These are phyloP conservation scores for Pomacea canaliculata DNA, from an alignment of 2,888 invertebrate species.

Conservation along the genomic window DNA sequence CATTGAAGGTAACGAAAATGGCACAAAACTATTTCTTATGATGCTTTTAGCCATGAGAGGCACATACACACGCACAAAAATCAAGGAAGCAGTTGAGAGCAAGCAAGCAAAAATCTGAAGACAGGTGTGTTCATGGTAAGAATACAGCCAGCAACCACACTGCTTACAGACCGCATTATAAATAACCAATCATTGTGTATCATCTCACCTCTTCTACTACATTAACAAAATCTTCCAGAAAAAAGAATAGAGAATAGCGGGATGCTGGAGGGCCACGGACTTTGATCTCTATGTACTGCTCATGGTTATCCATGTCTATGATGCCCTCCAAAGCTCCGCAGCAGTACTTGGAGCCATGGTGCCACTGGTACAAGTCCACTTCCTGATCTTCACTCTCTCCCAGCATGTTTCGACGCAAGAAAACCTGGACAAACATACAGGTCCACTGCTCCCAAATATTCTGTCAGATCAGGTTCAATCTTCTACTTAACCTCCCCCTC, in stretches of 20 bases:
- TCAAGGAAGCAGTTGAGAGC: too few relatives aligned
- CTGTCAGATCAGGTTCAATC: too few relatives aligned
- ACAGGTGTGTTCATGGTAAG: too few relatives aligned
- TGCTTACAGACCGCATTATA: too few relatives aligned
- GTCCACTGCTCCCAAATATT: not conserved
- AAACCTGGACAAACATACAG: conserved; percentile 63
- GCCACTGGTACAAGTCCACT: conserved; percentile 79
- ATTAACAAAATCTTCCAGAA: conserved; percentile 78
- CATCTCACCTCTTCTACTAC: conserved; percentile 74
- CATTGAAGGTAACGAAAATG: too few relatives aligned
- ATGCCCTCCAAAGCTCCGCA: conserved; percentile 79
- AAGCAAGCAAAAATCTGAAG: too few relatives aligned
- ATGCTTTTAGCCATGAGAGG: too few relatives aligned
- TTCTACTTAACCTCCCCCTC: too few relatives aligned
- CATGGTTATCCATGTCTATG: conserved; percentile 74
- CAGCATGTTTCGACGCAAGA: conserved; percentile 73
- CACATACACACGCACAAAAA: too few relatives aligned
- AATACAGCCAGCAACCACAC: too few relatives aligned
- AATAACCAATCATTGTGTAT: not conserved
- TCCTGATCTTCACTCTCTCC: conserved; percentile 58
- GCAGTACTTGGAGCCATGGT: conserved; percentile 79
- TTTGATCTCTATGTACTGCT: conserved; percentile 76
- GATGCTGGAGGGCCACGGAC: conserved; percentile 76
- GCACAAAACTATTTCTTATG: too few relatives aligned
- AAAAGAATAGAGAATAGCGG: conserved; percentile 73